Base-by-base conservation (phyloP, 2,797 vertebrate species). In the Chromobotia macracanthus region DNA sequence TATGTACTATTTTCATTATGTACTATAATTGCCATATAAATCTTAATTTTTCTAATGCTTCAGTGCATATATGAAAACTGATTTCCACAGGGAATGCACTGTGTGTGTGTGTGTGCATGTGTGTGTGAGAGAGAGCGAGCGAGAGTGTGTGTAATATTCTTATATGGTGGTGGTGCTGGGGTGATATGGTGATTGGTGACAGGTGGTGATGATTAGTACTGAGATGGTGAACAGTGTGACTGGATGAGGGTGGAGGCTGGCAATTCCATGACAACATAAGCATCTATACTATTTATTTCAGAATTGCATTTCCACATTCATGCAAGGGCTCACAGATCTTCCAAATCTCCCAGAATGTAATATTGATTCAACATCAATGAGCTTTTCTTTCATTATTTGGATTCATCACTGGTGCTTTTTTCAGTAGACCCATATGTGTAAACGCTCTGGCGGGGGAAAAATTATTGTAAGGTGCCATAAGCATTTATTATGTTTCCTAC, bases 391-490 rank as follows among this genome's bases (percentile, higher is more conserved):
- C 15, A 41, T 51, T 41, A 48, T 70, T 50, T 70, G 28, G 66
- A 35, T 70, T 70, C 67, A 63, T 51, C 44, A 38, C 38, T 63
- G 21, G 67, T 56, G 48, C 35, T 3, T 58, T 77, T 68, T 68
- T 61, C 25, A 44, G 18, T 21, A 76, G 64, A 56, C 35, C 21
- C 50, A 76, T 5, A 76, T 56, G 68, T 67, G 67, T 19, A 48
- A 38, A 69, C 61, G 75, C 19, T 19, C 23, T 71, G 38, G 48
- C 38, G 10, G 48, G 46, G 16, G 41, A 19, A 64, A 21, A 61
- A 64, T 65, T 48, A 65, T 72, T 58, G 44, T 56, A 68, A 58
- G 51, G 64, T 67, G 21, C 48, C 61, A 60, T 72, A 44, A 79
- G 58, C 48, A 44, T 65, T 56, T 41, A 8, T 41, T 65, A 63